Evolutionary conservation across 2,113 vertebrate genomes (phyloP).

Genomic region (Festucalex cinctus): DNA sequence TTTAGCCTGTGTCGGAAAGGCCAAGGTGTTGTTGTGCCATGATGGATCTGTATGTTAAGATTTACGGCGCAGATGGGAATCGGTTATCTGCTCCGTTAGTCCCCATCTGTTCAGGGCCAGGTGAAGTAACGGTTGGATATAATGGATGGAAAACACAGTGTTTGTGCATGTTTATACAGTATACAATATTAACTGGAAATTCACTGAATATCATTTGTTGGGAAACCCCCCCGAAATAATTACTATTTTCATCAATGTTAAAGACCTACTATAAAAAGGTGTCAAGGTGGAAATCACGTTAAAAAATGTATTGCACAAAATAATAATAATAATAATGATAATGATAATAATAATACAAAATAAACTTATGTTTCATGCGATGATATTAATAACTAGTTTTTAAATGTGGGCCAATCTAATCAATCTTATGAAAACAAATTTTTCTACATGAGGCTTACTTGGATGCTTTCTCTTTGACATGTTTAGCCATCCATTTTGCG

Average conservation of each 20-base stretch:
- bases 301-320: no score
- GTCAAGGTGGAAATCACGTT: no score
- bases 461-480: neutral
- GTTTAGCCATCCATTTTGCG: no score
- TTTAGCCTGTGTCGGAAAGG: neutral
- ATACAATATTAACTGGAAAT: neutral
- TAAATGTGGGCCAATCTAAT: neutral
- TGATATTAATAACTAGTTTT: no score
- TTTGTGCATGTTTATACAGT: neutral
- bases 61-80: neutral
- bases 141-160: neutral
- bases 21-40: neutral
- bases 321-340: no score
- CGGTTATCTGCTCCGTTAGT: neutral
- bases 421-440: neutral
- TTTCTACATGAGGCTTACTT: neutral
- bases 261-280: no score
- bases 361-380: no score
- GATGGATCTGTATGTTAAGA: neutral
- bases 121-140: neutral
- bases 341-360: no score
- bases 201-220: neutral
- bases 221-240: no score
- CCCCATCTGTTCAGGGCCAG: neutral
- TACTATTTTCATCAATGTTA: no score